Evolutionary conservation across 2,113 vertebrate genomes (phyloP).

Genomic region (Rafetus swinhoei): DNA sequence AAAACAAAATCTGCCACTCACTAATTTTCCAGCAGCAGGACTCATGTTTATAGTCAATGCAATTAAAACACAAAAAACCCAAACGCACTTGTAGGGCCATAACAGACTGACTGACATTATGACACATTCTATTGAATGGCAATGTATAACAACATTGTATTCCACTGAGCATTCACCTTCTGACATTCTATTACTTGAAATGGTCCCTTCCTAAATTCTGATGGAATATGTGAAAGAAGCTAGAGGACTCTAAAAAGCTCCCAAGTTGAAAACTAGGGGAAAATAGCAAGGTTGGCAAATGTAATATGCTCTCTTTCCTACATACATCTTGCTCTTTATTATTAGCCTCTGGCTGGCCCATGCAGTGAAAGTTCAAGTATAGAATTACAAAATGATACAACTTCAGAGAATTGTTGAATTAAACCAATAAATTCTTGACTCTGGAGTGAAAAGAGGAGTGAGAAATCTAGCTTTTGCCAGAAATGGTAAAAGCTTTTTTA

Average conservation of each 20-base stretch:
- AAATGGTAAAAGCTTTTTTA: not conserved
- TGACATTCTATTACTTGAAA: fast-evolving
- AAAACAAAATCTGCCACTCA: not conserved
- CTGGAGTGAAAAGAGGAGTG: not conserved
- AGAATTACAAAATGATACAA: not conserved
- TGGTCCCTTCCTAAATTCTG: not conserved
- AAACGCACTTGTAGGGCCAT: not conserved
- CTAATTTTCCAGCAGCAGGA: not conserved
- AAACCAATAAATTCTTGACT: constrained; percentile 11
- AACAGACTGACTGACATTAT: not conserved
- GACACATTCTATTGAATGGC: not conserved
- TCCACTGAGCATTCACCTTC: not conserved
- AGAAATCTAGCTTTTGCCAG: not conserved
- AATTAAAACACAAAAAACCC: not conserved
- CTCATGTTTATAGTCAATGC: not conserved
- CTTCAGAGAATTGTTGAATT: not conserved
- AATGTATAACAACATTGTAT: not conserved
- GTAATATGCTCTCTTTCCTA: not conserved
- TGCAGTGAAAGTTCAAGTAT: not conserved
- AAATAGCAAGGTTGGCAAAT: constrained; percentile 9
- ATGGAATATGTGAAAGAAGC: not conserved
- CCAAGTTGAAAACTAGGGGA: not conserved
- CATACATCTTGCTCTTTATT: not conserved
- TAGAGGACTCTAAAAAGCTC: fast-evolving
- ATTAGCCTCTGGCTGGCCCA: not conserved